Evolutionary conservation across 2,113 vertebrate genomes (phyloP).

Genomic region (Centropus unirufus): DNA sequence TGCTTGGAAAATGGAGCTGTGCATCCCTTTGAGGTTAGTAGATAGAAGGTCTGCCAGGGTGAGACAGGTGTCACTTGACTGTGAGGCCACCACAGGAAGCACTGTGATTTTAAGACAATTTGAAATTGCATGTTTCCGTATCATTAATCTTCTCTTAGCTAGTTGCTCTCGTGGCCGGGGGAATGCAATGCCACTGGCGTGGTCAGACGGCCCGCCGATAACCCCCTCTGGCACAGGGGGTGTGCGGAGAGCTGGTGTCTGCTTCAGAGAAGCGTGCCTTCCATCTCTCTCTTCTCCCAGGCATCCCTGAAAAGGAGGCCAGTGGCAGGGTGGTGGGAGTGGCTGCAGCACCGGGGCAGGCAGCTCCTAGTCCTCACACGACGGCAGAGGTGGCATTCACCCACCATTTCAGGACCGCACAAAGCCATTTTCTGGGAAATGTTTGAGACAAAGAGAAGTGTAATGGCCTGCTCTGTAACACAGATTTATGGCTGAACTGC

Average conservation of each 20-base stretch:
- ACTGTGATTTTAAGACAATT: neutral
- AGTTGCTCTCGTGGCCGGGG: neutral
- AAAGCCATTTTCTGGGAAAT: neutral
- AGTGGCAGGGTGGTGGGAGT: accelerated
- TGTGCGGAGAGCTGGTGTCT: accelerated
- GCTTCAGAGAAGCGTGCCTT: neutral
- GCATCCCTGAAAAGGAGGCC: neutral
- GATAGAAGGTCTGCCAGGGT: too few relatives aligned
- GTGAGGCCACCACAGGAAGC: neutral
- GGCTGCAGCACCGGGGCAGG: accelerated
- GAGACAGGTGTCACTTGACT: neutral
- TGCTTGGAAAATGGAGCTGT: neutral
- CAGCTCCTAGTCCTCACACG: accelerated
- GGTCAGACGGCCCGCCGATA: neutral
- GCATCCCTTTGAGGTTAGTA: neutral
- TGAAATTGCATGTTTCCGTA: accelerated
- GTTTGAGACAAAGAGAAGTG: neutral
- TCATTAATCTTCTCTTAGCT: neutral
- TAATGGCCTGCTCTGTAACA: neutral
- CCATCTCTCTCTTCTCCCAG: neutral
- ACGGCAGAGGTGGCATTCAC: accelerated
- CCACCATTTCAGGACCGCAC: neutral
- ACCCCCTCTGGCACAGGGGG: accelerated
- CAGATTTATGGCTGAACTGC: slow-evolving; percentile 28
- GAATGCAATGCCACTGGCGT: accelerated